Base-by-base conservation (phyloP, 2,113 vertebrate genomes). In the Parus major region DNA sequence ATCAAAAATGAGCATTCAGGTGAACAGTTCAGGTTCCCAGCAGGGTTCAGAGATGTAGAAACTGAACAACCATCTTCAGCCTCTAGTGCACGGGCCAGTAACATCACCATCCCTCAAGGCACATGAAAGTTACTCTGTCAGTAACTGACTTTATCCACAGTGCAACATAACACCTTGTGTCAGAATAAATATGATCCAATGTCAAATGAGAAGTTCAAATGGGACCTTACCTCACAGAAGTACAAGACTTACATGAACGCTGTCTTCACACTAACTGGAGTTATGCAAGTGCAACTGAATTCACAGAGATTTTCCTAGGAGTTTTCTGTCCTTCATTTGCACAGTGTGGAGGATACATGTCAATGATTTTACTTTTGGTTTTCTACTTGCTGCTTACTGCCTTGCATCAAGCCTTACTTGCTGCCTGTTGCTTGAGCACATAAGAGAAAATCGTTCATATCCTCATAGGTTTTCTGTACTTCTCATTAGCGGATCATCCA, bases 11-110 rank as follows among this genome's bases (percentile, higher is more conserved):
- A 95, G 72, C 11, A 25, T 68, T 80, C 79, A 80, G 78, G 90
- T 90, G 91, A 94, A 77, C 52, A 95, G 80, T 93, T 95, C 83
- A 85, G 7, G 36, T 61, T 93, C 71, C 49, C 73, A 92, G 42
- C 47, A 70, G 56, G 50, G 53, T 84, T 50, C 10, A 10, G 53
- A 81, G 73, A 92, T 81, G 57, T 15, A 77, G 90, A 50, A 86
- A 91, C 27, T 23, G 68, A 93, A 50, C 33, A 65, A 24, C 39
- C 64, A 61, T 66, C 86, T 75, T 87, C 79, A 91, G 18, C 49
- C 47, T 35, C 66, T 57, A 68, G 53, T 50, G 66, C 31, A 81
- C 4, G 1, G 50, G 70, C 53, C 36, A 31, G 42, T 35, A 71
- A 76, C 15, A 39, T 53, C 63, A 61, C 50, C 39, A 35, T 33